phyloP scores from a whole-genome alignment of 2,797 vertebrate genomes.

The Epinephelus coioides region DNA sequence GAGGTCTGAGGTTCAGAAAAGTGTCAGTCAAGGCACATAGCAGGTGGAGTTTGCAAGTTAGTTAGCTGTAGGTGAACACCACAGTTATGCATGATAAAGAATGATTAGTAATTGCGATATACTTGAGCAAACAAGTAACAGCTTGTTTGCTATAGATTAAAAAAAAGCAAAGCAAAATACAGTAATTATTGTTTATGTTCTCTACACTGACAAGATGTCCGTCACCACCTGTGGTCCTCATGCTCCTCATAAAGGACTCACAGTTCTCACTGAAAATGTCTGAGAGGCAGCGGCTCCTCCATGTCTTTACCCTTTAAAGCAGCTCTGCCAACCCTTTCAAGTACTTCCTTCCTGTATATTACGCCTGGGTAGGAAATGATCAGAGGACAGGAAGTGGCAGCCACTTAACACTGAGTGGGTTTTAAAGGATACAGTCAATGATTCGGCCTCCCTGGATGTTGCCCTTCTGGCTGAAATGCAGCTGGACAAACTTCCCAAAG shows the following conservation, averaged over 20 bases:
- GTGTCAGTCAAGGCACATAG: slow-evolving; percentile 88
- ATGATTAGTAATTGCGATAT: not conserved
- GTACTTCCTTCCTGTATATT: slow-evolving; percentile 25
- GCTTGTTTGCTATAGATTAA: not conserved
- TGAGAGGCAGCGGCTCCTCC: not conserved
- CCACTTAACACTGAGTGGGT: not conserved
- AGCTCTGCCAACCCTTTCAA: not conserved
- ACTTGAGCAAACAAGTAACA: not conserved
- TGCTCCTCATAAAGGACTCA: not conserved
- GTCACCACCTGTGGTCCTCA: not conserved
- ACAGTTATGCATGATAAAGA: not conserved
- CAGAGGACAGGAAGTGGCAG: not conserved
- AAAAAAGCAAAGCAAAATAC: not conserved
- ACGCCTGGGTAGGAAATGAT: not conserved
- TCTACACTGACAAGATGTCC: not conserved
- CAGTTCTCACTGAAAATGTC: not conserved
- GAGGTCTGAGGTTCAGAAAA: slow-evolving; percentile 89
- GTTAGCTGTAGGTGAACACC: not conserved
- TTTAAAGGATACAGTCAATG: slow-evolving; percentile 96
- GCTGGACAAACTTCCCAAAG: slow-evolving; percentile 97
- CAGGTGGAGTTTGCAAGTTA: not conserved
- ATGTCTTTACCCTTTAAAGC: not conserved
- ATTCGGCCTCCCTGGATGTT: slow-evolving; percentile 98
- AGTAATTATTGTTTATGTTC: not conserved
- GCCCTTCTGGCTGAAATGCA: slow-evolving; percentile 94